Conservation (phyloP, 2,888 invertebrate species). For the Xiphydria camelus region DNA sequence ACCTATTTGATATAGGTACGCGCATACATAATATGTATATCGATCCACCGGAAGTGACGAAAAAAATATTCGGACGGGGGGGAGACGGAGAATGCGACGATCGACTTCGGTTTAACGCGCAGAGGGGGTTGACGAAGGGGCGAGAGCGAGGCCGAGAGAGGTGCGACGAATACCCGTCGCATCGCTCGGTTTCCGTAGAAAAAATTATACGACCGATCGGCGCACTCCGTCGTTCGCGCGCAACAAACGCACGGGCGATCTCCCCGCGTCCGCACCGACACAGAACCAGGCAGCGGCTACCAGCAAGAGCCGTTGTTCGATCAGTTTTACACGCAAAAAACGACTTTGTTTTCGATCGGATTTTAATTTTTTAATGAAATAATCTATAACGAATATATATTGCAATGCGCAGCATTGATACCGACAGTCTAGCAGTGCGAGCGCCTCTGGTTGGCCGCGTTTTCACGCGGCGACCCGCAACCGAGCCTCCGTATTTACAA, state of each 20-base stretch:
- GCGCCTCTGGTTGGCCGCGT: constrained; percentile 55
- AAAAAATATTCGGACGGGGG: too few species aligned
- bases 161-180: too few species aligned
- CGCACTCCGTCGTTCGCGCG: not conserved
- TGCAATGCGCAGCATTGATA: constrained; percentile 56
- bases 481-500: constrained; percentile 58
- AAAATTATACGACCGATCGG: not conserved
- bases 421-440: constrained; percentile 59
- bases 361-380: constrained; percentile 60
- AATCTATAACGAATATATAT: constrained; percentile 40
- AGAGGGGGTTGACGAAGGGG: too few species aligned
- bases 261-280: constrained; percentile 15
- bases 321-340: constrained; percentile 51
- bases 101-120: too few species aligned
- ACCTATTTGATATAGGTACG: too few species aligned
- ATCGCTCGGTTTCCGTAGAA: too few species aligned
- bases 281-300: constrained; percentile 30
- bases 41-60: too few species aligned
- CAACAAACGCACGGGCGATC: not conserved
- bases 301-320: constrained; percentile 29
- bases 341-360: constrained; percentile 52
- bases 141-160: too few species aligned
- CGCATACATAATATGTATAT: too few species aligned
- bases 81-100: too few species aligned
- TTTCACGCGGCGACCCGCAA: constrained; percentile 49